A percentile compares a stretch with the other conserved stretches of the same genome.
Conservation (phyloP, 2,797 vertebrate species). For the Pangasius krempfi region DNA sequence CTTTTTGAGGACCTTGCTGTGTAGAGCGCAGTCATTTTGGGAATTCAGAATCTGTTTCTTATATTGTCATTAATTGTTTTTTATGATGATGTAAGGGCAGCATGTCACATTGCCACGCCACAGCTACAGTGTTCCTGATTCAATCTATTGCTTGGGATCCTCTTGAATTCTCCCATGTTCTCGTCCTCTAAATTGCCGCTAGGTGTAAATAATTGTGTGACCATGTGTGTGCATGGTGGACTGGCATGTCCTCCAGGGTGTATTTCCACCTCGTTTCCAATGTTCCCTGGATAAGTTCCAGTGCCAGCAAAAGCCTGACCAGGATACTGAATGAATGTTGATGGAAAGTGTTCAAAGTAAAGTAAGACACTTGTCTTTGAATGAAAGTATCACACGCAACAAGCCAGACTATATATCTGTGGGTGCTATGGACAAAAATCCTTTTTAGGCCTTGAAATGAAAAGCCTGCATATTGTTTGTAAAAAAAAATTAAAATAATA, state of each 20-base stretch:
- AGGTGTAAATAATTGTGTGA: neutral
- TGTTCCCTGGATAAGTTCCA: neutral
- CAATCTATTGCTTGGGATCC: neutral
- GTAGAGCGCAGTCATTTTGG: neutral
- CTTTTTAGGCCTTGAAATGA: neutral
- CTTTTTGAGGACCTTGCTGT: neutral
- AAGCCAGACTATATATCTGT: neutral
- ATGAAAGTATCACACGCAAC: neutral
- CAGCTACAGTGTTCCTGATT: neutral
- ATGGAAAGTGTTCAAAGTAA: neutral
- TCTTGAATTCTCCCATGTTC: neutral
- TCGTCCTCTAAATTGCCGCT: neutral
- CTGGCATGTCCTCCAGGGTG: neutral
- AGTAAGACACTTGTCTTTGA: neutral
- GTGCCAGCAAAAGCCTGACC: neutral
- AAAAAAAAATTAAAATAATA: neutral
- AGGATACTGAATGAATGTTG: conserved; percentile 4
- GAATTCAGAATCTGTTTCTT: neutral
- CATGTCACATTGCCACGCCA: neutral
- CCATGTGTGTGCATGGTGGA: neutral
- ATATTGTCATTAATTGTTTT: neutral
- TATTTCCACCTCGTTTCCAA: neutral
- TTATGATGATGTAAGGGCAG: neutral
- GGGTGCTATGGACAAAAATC: neutral
- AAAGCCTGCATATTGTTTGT: neutral